phyloP scores from a whole-genome alignment of 2,797 vertebrate genomes.

The Danio aesculapii region DNA sequence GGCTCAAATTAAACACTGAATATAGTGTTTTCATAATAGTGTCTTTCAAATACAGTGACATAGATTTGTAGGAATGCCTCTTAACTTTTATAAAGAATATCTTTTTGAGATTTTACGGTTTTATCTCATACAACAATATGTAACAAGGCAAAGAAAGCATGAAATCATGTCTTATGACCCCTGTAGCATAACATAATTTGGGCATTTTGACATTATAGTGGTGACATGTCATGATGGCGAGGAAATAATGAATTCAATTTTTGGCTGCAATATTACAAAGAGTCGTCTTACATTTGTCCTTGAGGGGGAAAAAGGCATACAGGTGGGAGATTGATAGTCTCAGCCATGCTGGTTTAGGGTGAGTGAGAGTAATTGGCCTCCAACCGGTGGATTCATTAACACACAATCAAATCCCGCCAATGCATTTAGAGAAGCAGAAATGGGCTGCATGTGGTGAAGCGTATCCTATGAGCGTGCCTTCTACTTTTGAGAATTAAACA shows the following conservation, averaged over 20 bases:
- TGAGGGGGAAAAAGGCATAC: not conserved
- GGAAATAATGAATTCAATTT: not conserved
- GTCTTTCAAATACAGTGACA: too few relatives aligned
- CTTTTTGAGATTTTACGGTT: too few relatives aligned
- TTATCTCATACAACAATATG: too few relatives aligned
- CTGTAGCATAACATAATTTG: too few relatives aligned
- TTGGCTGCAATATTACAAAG: not conserved
- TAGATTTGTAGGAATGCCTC: too few relatives aligned
- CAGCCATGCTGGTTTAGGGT: constrained; percentile 11
- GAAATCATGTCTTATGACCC: too few relatives aligned
- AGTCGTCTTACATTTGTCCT: not conserved
- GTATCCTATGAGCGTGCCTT: not conserved
- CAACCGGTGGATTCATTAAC: constrained; percentile 14
- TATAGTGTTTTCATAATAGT: too few relatives aligned
- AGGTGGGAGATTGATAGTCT: constrained; percentile 1
- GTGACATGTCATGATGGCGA: not conserved
- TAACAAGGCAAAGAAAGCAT: too few relatives aligned
- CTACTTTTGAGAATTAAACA: not conserved
- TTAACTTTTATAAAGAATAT: too few relatives aligned
- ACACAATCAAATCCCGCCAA: not conserved
- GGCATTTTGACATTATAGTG: not conserved
- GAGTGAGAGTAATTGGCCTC: constrained; percentile 25
- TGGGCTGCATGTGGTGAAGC: not conserved
- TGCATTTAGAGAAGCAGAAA: constrained; percentile 6
- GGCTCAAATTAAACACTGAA: too few relatives aligned